A percentile compares a stretch with the other conserved stretches of the same genome.
These are phyloP conservation scores for Sturmia bella DNA, from an alignment of 2,888 invertebrate species.

Conservation along the genomic window DNA sequence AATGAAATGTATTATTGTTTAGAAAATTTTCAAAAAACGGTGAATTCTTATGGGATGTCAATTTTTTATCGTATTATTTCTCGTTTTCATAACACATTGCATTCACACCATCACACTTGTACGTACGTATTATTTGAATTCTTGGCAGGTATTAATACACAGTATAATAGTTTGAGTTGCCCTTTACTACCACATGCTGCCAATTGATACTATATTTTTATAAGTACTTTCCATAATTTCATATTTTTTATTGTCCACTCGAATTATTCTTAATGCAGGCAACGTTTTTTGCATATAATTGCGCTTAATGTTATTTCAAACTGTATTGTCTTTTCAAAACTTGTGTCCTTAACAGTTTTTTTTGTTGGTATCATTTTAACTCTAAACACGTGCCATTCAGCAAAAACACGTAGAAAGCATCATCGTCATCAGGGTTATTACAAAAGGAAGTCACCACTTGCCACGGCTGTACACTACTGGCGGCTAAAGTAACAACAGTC, in stretches of 20 bases:
- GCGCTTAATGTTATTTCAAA: conserved; percentile 52
- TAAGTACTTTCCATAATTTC: conserved; percentile 4
- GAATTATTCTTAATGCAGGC: conserved; percentile 34
- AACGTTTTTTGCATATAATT: conserved; percentile 57
- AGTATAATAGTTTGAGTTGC: no score
- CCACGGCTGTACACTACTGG: background rate
- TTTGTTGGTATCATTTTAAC: conserved; percentile 31
- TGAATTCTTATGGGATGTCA: no score
- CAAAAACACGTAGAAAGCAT: conserved; percentile 64
- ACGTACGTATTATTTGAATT: no score
- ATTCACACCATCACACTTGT: no score
- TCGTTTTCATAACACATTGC: no score
- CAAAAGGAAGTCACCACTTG: no score
- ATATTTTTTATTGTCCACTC: conserved; percentile 26
- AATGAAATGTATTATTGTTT: no score
- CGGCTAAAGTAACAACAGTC: background rate
- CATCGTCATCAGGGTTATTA: conserved; percentile 48
- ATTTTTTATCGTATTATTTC: no score
- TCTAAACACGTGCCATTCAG: conserved; percentile 60
- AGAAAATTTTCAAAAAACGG: no score
- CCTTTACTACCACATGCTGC: background rate
- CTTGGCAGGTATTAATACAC: no score
- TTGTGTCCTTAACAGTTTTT: conserved; percentile 36
- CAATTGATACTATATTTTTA: background rate
- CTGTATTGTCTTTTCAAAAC: background rate